Base-by-base conservation (phyloP, 1,140 invertebrate species). In the Caenorhabditis latens region DNA sequence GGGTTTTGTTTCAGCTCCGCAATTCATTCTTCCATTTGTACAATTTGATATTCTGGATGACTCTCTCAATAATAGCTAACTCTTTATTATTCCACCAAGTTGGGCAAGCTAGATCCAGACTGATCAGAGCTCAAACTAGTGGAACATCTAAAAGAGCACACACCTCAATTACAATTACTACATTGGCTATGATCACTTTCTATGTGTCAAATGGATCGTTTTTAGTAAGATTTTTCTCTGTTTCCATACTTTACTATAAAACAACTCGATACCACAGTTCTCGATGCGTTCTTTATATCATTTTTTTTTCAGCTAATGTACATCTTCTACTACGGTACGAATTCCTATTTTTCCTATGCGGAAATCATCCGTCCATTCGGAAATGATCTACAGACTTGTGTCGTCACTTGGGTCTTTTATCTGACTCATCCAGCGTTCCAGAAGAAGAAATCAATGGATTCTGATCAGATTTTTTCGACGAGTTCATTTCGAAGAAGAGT, bases 1-100 rank as follows among this genome's bases (percentile, higher is more conserved):
- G 4, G 3, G 14, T 61, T n/a, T 1, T 21, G 8, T 21, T 61
- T 61, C 19, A 61, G 57, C 42, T 71, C 19, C 11, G 40, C 5
- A 71, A 71, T 21, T 43, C 40, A 43, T 71, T 43, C 19, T 71
- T 71, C 19, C 65, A 71, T 46, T 19, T 71, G 0, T 71, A 71
- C 8, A 71, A 71, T 19, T 19, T 71, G 42, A n/a, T 71, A 71
- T 71, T 71, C 19, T 71, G 65, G 65, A 71, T 71, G 65, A 71
- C 42, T 1, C 6, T 11, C 46, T 71, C 65, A 19, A 8, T 71
- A 8, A 19, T 46, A 19, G 65, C 65, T 6, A 71, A 46, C 46
- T 13, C 5, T 43, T 8, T 71, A 14, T 16, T 71, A 1, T 71
- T 71, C 24, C 46, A 43, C 19, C 40, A 71, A 40, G 61, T 65